Evolutionary conservation across 2,797 vertebrate species (phyloP).

Genomic region (Glossophaga mutica): DNA sequence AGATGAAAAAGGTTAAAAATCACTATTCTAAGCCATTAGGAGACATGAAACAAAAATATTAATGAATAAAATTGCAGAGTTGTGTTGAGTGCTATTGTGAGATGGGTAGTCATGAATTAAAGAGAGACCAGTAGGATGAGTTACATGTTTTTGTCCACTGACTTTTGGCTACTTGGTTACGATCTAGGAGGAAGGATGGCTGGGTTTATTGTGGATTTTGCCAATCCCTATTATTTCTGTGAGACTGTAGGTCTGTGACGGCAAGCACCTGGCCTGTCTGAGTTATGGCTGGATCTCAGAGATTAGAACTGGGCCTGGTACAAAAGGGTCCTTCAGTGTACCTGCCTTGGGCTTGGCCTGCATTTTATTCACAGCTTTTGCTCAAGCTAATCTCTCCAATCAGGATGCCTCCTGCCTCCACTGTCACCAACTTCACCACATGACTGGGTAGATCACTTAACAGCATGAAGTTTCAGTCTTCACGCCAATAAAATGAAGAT

Average conservation of each 20-base stretch:
- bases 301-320: not conserved
- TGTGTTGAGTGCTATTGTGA: not conserved
- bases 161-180: not conserved
- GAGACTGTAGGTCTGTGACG: not conserved
- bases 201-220: not conserved
- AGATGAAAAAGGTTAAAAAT: not conserved
- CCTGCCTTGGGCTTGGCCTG: not conserved
- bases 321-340: not conserved
- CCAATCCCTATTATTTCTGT: not conserved
- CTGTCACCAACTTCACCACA: not conserved
- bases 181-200: not conserved
- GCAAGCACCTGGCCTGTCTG: not conserved
- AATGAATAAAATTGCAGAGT: not conserved
- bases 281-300: not conserved
- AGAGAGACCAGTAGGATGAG: not conserved
- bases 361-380: not conserved
- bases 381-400: not conserved
- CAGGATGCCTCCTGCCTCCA: not conserved
- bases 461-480: not conserved
- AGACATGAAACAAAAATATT: not conserved
- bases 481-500: not conserved
- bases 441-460: not conserved
- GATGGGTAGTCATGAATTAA: not conserved
- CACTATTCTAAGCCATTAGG: not conserved
- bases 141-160: not conserved